Evolutionary conservation across 2,797 vertebrate species (phyloP), one percentile per base, ranked within the genome.

Genomic region (Sebastes iracundus): DNA sequence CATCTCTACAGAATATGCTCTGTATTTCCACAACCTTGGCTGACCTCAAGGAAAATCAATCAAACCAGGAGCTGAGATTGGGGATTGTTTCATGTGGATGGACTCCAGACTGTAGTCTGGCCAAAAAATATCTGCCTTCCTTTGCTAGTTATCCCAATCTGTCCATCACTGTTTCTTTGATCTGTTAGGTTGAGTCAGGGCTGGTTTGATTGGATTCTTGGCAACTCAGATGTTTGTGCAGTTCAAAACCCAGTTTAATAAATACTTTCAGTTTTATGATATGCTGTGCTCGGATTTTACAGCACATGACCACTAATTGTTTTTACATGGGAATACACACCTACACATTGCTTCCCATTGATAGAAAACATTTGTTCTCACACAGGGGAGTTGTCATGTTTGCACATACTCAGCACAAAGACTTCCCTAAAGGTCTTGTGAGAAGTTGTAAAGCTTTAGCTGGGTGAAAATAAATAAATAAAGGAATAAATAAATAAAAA

Each of bases 71-170:
- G 86, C 90, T 46, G 75, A 73, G 86, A 83, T 83, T 81, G 53
- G 55, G 81, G 83, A 87, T 83, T 91, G 86, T 92, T 92, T 91
- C 88, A 92, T 81, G 83, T 92, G 91, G 92, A 93, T 72, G 78
- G 60, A 84, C 85, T 93, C 89, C 91, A 94, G 91, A 80, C 75
- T 67, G 56, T 64, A 53, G 90, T 91, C 91, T 83, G 77, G 88
- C 86, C 89, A 87, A 90, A 87, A 49, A 65, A 75, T 53, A 42
- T 82, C 83, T 55, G 76, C 83, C 72, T 77, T 89, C 69, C 58
- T 85, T 80, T 73, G 74, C 80, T 88, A 65, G 87, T 87, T 84
- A 84, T 90, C 88, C 93, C 83, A 68, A 91, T 86, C 73, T 88
- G 90, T 88, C 90, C 82, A 85, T 94, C 87, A 87, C 22, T 4